Conservation (phyloP, 2,113 vertebrate genomes). For the Leucosticte australis region DNA sequence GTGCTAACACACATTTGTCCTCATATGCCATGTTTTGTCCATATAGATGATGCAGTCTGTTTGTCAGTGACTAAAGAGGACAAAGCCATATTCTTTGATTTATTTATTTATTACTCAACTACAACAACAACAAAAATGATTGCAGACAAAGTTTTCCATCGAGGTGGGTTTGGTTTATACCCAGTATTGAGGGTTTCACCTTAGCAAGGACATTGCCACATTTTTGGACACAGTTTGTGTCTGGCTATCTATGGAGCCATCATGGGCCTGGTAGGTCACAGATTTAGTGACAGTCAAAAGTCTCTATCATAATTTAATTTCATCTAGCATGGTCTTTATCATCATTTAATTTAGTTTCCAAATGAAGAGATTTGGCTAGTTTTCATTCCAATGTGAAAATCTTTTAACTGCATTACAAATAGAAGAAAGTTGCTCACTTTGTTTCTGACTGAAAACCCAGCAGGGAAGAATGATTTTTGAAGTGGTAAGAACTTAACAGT, state of each 20-base stretch:
- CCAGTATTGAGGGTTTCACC: background rate
- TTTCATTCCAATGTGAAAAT: background rate
- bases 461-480: slow-evolving; percentile 44
- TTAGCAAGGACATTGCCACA: background rate
- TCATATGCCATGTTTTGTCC: background rate
- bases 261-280: background rate
- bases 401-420: background rate
- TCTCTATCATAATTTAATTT: background rate
- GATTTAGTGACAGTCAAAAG: background rate
- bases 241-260: background rate
- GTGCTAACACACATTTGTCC: background rate
- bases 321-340: background rate
- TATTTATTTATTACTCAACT: background rate
- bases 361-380: background rate
- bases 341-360: background rate
- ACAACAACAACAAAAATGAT: background rate
- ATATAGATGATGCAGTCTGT: fast-evolving
- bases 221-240: background rate
- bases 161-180: background rate
- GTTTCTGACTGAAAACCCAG: slow-evolving; percentile 47
- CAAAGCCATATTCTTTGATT: background rate
- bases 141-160: background rate
- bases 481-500: slow-evolving; percentile 12
- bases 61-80: background rate
- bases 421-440: slow-evolving; percentile 9